A percentile compares a stretch with the other conserved stretches of the same genome.
Evolutionary conservation across 1,140 invertebrate species (phyloP).

Genomic region (Sitophilus oryzae): DNA sequence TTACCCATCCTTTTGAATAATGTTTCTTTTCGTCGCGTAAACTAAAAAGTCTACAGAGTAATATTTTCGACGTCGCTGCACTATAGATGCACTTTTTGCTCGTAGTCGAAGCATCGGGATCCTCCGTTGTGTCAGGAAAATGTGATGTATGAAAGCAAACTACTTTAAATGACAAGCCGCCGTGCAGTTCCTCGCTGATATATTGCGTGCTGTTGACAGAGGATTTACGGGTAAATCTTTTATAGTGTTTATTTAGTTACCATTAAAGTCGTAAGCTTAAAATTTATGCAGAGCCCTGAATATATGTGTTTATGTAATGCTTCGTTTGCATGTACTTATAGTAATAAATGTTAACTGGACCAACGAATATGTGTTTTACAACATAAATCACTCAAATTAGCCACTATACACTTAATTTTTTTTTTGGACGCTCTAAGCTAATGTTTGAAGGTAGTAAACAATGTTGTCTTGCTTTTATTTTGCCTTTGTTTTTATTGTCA

Average conservation of each 20-base stretch:
- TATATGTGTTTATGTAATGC: too few relatives aligned
- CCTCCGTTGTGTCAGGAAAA: slow-evolving; percentile 5
- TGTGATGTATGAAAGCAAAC: slow-evolving; percentile 15
- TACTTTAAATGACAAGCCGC: slow-evolving; percentile 7
- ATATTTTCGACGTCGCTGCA: slow-evolving; percentile 18
- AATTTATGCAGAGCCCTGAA: too few relatives aligned
- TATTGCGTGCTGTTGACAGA: neutral
- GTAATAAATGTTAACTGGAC: too few relatives aligned
- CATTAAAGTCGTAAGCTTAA: too few relatives aligned
- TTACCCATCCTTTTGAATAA: slow-evolving; percentile 22
- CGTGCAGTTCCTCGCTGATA: slow-evolving; percentile 1
- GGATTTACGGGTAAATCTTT: neutral
- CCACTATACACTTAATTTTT: too few relatives aligned
- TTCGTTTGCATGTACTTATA: too few relatives aligned
- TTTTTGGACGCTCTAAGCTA: too few relatives aligned
- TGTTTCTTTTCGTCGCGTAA: slow-evolving; percentile 17
- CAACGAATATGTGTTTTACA: too few relatives aligned
- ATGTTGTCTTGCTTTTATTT: too few relatives aligned
- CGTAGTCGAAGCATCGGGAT: slow-evolving; percentile 3
- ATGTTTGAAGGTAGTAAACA: too few relatives aligned
- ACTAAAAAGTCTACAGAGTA: slow-evolving; percentile 20
- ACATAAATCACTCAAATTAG: too few relatives aligned
- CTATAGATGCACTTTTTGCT: slow-evolving; percentile 15
- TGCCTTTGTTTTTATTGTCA: too few relatives aligned
- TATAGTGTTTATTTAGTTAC: neutral